A percentile compares a stretch with the other conserved stretches of the same genome.
Evolutionary conservation across 2,113 vertebrate species (phyloP).

Genomic region (Podarcis raffonei): DNA sequence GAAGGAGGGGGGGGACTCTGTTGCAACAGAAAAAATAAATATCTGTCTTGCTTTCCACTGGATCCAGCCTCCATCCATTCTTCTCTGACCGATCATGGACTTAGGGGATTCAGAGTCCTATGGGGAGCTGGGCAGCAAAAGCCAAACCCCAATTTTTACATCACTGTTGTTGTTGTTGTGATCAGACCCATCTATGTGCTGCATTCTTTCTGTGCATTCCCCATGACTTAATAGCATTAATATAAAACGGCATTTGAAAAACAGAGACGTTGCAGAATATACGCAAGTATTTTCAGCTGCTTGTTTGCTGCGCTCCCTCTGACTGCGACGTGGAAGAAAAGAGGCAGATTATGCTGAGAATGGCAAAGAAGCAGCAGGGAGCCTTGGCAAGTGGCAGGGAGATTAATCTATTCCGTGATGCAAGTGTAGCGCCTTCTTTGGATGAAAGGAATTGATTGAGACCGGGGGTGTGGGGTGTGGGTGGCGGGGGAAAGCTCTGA

Average conservation of each 20-base stretch:
- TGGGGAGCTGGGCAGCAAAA: too few relatives aligned
- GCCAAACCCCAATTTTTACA: too few relatives aligned
- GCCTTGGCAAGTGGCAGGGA: constrained; percentile 15
- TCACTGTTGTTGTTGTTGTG: too few relatives aligned
- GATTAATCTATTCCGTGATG: not conserved
- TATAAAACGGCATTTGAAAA: constrained; percentile 42
- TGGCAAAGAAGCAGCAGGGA: not conserved
- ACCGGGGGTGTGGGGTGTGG: not conserved
- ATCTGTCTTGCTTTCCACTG: too few relatives aligned
- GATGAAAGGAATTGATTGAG: constrained; percentile 16
- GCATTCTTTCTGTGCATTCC: too few relatives aligned
- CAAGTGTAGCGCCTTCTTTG: constrained; percentile 15
- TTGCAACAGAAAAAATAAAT: too few relatives aligned
- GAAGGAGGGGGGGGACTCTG: too few relatives aligned
- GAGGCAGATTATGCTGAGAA: constrained; percentile 13
- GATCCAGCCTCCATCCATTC: too few relatives aligned
- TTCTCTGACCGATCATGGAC: too few relatives aligned
- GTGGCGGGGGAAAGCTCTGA: constrained; percentile 10
- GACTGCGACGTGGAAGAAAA: constrained; percentile 33
- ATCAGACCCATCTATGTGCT: too few relatives aligned
- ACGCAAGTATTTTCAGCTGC: constrained; percentile 57
- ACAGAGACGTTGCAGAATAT: constrained; percentile 44
- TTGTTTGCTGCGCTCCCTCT: constrained; percentile 32
- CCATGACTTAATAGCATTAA: constrained; percentile 38
- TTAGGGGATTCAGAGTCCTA: too few relatives aligned